Evolutionary conservation across 2,113 vertebrate genomes (phyloP), one percentile per base, ranked within the genome.

Genomic region (Salminus brasiliensis): DNA sequence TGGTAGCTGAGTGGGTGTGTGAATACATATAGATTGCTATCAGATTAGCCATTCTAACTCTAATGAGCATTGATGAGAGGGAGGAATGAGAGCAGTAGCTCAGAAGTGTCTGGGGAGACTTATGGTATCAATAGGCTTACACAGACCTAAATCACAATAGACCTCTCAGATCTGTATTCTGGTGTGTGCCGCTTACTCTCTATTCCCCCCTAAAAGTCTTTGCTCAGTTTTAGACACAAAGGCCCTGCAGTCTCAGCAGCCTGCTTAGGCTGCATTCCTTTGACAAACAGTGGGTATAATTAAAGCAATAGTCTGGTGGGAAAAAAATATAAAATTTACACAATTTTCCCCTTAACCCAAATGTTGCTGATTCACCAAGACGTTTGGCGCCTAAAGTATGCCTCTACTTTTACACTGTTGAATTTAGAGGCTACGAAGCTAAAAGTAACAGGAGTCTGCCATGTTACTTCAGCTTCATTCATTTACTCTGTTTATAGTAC

Each of bases 221-320:
- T 63, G 27, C 57, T 41, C 60, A 16, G 43, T 32, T 78, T 60
- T 67, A 78, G 60, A 52, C 39, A 15, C 45, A 73, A 53, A 66
- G 57, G 55, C 30, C 15, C 10, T 62, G 72, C 39, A 71, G 74
- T 76, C 21, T 71, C 27, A 53, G 63, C 57, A 39, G 18, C 69
- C 57, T 52, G 57, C 65, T 77, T 72, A 21, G 60, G n/a, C 52
- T 47, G 74, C 15, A 11, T 32, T 41, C 29, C 69, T 78, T 73
- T 77, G 32, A 73, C 65, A 78, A 23, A 72, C 41, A 30, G 67
- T 81, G 39, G 43, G 49, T 79, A 72, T 83, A 76, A 76, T 83
- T 76, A 74, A 76, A 72, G 69, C 67, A 76, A 52, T 5, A 52
- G 47, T 49, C 4, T 49, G 16, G 47, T n/a, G 16, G 39, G n/a